Conservation (phyloP, 1,140 invertebrate species). For the Uloborus diversus region DNA sequence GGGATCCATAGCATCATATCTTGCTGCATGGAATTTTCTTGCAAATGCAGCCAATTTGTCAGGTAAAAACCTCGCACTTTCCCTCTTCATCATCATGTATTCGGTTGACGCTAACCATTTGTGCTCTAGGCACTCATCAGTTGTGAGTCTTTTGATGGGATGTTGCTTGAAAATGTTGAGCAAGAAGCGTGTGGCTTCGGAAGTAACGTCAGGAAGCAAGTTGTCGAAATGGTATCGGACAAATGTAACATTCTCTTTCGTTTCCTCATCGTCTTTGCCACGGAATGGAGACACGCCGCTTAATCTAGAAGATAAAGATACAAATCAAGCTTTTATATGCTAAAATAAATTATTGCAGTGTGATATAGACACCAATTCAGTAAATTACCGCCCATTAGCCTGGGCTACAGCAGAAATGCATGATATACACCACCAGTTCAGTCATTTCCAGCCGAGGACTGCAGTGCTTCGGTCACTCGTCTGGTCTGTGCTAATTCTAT, state of each 20-base stretch:
- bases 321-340: no score
- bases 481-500: no score
- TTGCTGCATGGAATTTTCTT: constrained; percentile 57
- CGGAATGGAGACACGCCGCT: constrained; percentile 93
- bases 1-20: constrained; percentile 48
- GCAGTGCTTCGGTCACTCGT: no score
- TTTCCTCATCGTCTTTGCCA: constrained; percentile 83
- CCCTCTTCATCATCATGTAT: constrained; percentile 91
- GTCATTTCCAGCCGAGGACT: no score
- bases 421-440: no score
- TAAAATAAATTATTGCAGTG: no score
- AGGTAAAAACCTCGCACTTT: constrained; percentile 85
- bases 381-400: no score
- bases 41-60: constrained; percentile 71
- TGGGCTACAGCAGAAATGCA: no score
- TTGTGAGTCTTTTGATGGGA: constrained; percentile 88
- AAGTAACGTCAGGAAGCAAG: constrained; percentile 92
- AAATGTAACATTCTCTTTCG: constrained; percentile 88
- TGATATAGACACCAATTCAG: no score
- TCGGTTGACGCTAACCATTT: constrained; percentile 92
- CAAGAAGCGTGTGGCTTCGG: constrained; percentile 92
- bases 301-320: constrained; percentile 68
- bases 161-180: constrained; percentile 94
- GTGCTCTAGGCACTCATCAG: constrained; percentile 94
- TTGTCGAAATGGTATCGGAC: constrained; percentile 94